Evolutionary conservation across 1,140 invertebrate species (phyloP).

Genomic region (Periplaneta americana): DNA sequence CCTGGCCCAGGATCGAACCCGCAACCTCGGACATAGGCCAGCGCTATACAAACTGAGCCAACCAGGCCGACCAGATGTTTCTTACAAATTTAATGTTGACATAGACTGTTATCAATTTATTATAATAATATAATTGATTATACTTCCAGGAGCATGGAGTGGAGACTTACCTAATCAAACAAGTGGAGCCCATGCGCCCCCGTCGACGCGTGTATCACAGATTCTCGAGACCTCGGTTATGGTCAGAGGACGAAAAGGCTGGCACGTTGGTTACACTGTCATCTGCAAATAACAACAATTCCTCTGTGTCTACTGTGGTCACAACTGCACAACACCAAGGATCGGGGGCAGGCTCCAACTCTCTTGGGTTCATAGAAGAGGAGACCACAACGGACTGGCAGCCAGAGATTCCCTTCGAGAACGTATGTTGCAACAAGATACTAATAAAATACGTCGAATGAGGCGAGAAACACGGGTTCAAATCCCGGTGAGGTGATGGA

Average conservation of each 20-base stretch:
- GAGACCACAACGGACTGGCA: slow-evolving; percentile 78
- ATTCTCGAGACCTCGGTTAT: slow-evolving; percentile 26
- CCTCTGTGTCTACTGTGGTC: slow-evolving; percentile 32
- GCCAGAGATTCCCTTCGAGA: slow-evolving; percentile 87
- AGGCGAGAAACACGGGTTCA: too few species aligned
- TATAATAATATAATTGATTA: neutral
- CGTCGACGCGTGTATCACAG: slow-evolving; percentile 35
- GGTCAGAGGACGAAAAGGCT: slow-evolving; percentile 34
- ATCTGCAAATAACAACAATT: slow-evolving; percentile 38
- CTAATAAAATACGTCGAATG: too few species aligned
- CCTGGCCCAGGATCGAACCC: too few species aligned
- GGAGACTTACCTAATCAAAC: slow-evolving; percentile 90
- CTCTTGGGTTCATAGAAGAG: slow-evolving; percentile 49
- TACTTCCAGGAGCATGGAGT: slow-evolving; percentile 67
- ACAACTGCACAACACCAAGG: slow-evolving; percentile 2
- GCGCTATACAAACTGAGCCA: too few species aligned
- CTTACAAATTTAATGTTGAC: too few species aligned
- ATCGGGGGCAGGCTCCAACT: slow-evolving; percentile 5
- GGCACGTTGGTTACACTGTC: slow-evolving; percentile 2
- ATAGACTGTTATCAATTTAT: too few species aligned
- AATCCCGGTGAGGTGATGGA: too few species aligned
- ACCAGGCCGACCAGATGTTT: too few species aligned
- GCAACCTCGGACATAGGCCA: too few species aligned
- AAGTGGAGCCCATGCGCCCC: slow-evolving; percentile 63
- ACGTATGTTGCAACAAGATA: slow-evolving; percentile 49